These are phyloP conservation scores for Pitta sordida DNA, from an alignment of 2,113 vertebrate genomes.

Conservation along the genomic window DNA sequence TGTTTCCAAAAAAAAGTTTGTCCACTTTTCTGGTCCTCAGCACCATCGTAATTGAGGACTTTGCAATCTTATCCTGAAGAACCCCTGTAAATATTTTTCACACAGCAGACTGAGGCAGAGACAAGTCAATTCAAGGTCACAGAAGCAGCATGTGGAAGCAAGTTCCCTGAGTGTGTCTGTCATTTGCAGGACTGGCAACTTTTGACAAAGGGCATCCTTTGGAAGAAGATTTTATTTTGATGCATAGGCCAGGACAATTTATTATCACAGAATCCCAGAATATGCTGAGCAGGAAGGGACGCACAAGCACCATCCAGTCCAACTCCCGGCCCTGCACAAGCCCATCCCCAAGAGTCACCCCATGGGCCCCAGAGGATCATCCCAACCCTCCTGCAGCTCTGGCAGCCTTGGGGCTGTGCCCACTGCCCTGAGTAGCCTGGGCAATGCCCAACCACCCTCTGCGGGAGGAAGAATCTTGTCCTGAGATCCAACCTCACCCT, in stretches of 20 bases:
- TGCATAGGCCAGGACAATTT: not conserved
- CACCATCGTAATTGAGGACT: not conserved
- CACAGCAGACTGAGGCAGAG: not conserved
- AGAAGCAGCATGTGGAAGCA: not conserved
- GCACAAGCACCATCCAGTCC: not conserved
- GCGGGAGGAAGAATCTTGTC: too few species aligned
- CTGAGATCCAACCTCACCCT: too few species aligned
- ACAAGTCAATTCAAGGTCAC: not conserved
- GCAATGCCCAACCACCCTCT: too few species aligned
- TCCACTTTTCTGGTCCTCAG: not conserved
- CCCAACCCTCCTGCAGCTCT: too few species aligned
- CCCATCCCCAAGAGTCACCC: too few species aligned
- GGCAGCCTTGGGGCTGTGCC: too few species aligned
- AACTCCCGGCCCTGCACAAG: not conserved
- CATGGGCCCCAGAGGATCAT: too few species aligned
- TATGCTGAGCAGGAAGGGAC: not conserved
- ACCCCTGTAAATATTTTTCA: not conserved
- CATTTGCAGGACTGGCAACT: not conserved
- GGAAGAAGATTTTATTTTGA: not conserved
- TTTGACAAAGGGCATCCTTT: not conserved
- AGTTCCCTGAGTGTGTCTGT: not conserved
- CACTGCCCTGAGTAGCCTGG: too few species aligned
- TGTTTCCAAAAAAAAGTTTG: not conserved
- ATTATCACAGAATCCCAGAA: not conserved
- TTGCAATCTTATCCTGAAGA: not conserved